Evolutionary conservation across 2,113 vertebrate species (phyloP), one percentile per base, ranked within the genome.

Genomic region (Amphiprion ocellaris): DNA sequence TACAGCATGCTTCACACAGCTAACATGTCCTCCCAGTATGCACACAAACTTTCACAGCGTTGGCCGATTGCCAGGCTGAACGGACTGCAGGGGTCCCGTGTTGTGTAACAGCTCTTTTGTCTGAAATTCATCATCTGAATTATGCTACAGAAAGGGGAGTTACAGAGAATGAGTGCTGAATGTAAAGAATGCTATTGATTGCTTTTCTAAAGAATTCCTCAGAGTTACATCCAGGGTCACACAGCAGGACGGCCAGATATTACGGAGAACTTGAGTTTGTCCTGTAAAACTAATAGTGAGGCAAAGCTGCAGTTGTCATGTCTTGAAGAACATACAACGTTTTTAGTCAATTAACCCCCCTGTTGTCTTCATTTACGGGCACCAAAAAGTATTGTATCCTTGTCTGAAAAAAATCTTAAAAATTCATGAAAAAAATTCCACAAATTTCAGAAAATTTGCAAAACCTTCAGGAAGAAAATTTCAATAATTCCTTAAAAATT

Each of bases 111-210:
- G 54, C 59, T 8, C 52, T 54, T 90, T 85, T 81, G 62, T 85
- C 55, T 55, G 21, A 81, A 24, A 74, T 63, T 63, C 64, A 54
- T 73, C 69, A 21, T 80, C 53, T 72, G 39, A 80, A 82, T 82
- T 64, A 75, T 53, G 26, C 62, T 64, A 53, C 26, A 53, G 66
- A 75, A 1, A 59, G 24, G 65, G 84, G 72, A 79, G 79, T 59
- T 39, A n/a, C 37, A 54, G 66, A 81, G 76, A 89, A 87, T 52
- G 74, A 69, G 68, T 41, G 53, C 55, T 71, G 86, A 91, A 90
- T 87, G 86, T 88, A 73, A 89, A 68, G 83, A 90, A 93, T 89
- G 87, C 68, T 28, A 49, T 14, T 83, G 74, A 90, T 84, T 76
- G 53, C 69, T 56, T 77, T 87, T 69, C 44, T 61, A 53, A 54